Conservation (phyloP, 2,888 invertebrate genomes). For the Plebejus argus region DNA sequence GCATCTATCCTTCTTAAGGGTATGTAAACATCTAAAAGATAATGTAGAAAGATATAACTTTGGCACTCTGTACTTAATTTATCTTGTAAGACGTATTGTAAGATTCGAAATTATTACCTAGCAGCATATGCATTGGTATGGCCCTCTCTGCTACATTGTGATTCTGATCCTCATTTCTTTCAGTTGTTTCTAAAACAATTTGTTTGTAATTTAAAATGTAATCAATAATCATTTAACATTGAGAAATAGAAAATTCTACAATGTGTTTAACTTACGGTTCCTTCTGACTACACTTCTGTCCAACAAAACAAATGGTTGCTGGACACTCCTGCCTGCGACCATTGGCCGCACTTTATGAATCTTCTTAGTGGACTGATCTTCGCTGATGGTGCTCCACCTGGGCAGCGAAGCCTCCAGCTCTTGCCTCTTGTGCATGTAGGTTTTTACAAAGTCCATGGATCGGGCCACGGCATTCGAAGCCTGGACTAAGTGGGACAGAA, state of each 20-base stretch:
- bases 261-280: constrained; percentile 38
- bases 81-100: neutral
- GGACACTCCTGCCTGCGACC: constrained; percentile 67
- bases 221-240: neutral
- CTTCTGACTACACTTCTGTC: constrained; percentile 59
- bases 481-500: constrained; percentile 60
- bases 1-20: constrained; percentile 68
- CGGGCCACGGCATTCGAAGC: constrained; percentile 63
- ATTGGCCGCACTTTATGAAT: constrained; percentile 66
- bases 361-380: constrained; percentile 56
- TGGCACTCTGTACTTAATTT: neutral
- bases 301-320: constrained; percentile 70
- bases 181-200: constrained; percentile 49
- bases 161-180: constrained; percentile 54
- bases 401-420: constrained; percentile 55
- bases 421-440: constrained; percentile 53
- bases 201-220: neutral
- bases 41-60: neutral
- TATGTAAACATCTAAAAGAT: constrained; percentile 67
- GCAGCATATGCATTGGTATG: constrained; percentile 67
- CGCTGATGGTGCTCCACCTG: constrained; percentile 61
- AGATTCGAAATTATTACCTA: constrained; percentile 53
- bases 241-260: neutral
- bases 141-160: constrained; percentile 56
- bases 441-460: constrained; percentile 59